Percentiles rank a stretch among this genome's conserved stretches.
phyloP scores from a whole-genome alignment of 2,888 invertebrate genomes.

The Automeris io region DNA sequence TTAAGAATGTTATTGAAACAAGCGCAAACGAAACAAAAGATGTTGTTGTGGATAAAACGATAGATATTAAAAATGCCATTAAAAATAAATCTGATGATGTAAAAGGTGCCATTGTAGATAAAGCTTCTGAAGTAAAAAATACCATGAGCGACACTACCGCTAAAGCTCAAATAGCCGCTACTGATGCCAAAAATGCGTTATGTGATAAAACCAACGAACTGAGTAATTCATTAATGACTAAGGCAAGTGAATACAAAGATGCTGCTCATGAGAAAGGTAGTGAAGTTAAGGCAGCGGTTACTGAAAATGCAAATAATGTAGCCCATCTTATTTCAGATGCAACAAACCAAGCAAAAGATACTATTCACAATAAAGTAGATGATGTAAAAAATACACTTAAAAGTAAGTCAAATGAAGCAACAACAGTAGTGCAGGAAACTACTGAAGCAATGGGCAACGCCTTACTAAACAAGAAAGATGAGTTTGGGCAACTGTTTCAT shows the following conservation, averaged over 20 bases:
- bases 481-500: slow-evolving; percentile 31
- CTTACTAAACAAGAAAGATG: slow-evolving; percentile 33
- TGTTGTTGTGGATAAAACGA: slow-evolving; percentile 21
- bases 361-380: slow-evolving; percentile 17
- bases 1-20: slow-evolving; percentile 17
- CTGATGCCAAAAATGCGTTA: slow-evolving; percentile 10
- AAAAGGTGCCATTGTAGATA: slow-evolving; percentile 15
- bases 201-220: slow-evolving; percentile 12
- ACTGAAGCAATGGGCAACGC: slow-evolving; percentile 32
- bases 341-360: slow-evolving; percentile 22
- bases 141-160: slow-evolving; percentile 33
- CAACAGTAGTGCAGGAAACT: slow-evolving; percentile 30
- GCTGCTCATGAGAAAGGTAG: slow-evolving; percentile 17
- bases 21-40: slow-evolving; percentile 22
- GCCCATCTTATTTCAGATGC: slow-evolving; percentile 26
- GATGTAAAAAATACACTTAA: slow-evolving; percentile 19
- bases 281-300: slow-evolving; percentile 17
- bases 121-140: slow-evolving; percentile 15
- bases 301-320: slow-evolving; percentile 22
- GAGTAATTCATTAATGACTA: slow-evolving; percentile 16
- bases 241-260: slow-evolving; percentile 16
- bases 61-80: slow-evolving; percentile 23
- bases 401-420: slow-evolving; percentile 24
- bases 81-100: slow-evolving; percentile 21
- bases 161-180: slow-evolving; percentile 28